Conservation (phyloP, 2,888 invertebrate genomes). For the Leucophenga montana region DNA sequence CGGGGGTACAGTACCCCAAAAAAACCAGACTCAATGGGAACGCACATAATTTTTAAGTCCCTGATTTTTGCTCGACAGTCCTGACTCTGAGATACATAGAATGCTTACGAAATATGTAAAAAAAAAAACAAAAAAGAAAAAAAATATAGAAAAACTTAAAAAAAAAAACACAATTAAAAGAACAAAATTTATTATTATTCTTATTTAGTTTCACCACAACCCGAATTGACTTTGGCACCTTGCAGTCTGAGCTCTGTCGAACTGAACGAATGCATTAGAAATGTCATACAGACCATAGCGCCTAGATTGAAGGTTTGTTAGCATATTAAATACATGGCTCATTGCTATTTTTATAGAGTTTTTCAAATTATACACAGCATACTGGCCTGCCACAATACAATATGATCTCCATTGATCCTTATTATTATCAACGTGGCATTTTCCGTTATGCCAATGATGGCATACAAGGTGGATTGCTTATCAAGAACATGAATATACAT, state of each 20-base stretch:
- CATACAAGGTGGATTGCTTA: slow-evolving; percentile 67
- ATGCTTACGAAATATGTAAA: no score
- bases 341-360: neutral
- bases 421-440: slow-evolving; percentile 68
- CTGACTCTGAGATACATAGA: no score
- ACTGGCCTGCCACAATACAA: slow-evolving; percentile 59
- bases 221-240: slow-evolving; percentile 58
- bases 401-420: slow-evolving; percentile 66
- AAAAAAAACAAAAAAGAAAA: no score
- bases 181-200: slow-evolving; percentile 31
- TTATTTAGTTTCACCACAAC: slow-evolving; percentile 43
- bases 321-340: neutral
- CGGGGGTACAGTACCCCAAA: no score
- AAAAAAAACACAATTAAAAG: neutral
- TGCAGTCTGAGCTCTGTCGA: slow-evolving; percentile 77
- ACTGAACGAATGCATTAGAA: slow-evolving; percentile 76
- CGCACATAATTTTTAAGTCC: no score
- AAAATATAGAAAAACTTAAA: no score
- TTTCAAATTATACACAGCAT: neutral
- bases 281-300: slow-evolving; percentile 75
- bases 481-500: slow-evolving; percentile 74
- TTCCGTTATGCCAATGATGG: slow-evolving; percentile 70
- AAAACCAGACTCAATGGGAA: no score
- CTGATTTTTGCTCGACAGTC: no score
- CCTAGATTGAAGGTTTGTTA: slow-evolving; percentile 58